These are phyloP conservation scores for Drosophila pseudotalamancana DNA, from an alignment of 2,888 invertebrate species.

Conservation along the genomic window DNA sequence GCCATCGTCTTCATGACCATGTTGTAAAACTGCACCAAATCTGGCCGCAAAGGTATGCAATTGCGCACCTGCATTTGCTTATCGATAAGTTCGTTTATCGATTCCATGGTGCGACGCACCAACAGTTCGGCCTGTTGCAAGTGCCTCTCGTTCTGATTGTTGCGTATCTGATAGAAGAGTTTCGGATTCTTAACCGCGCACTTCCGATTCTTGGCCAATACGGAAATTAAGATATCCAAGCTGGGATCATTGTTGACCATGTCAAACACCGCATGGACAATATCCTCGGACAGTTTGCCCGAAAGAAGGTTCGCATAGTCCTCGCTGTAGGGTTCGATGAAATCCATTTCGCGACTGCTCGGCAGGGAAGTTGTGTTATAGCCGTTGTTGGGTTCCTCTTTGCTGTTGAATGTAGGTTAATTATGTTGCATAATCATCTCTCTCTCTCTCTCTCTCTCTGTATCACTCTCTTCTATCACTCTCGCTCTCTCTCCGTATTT, in stretches of 20 bases:
- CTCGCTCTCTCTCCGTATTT: neutral
- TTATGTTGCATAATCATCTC: too few species aligned
- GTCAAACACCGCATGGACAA: constrained; percentile 76
- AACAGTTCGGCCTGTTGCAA: constrained; percentile 73
- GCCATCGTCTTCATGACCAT: constrained; percentile 64
- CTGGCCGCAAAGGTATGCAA: constrained; percentile 78
- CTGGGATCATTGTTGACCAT: constrained; percentile 70
- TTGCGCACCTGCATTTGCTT: constrained; percentile 73
- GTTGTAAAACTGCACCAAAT: constrained; percentile 80
- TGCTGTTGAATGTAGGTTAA: neutral
- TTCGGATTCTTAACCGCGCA: constrained; percentile 14
- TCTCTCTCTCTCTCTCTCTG: neutral
- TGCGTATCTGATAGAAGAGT: constrained; percentile 65
- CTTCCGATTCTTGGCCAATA: constrained; percentile 69
- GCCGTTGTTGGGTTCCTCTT: neutral
- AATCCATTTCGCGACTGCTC: neutral
- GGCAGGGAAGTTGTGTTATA: neutral
- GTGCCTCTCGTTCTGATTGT: constrained; percentile 50
- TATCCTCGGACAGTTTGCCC: constrained; percentile 72
- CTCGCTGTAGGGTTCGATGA: constrained; percentile 4
- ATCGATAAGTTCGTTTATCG: constrained; percentile 81
- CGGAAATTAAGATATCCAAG: constrained; percentile 68
- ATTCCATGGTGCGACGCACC: constrained; percentile 74
- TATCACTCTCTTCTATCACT: too few species aligned
- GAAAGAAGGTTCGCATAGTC: constrained; percentile 66